These are phyloP conservation scores for Megaceryle torquata DNA, from an alignment of 2,113 vertebrate genomes.

Conservation along the genomic window DNA sequence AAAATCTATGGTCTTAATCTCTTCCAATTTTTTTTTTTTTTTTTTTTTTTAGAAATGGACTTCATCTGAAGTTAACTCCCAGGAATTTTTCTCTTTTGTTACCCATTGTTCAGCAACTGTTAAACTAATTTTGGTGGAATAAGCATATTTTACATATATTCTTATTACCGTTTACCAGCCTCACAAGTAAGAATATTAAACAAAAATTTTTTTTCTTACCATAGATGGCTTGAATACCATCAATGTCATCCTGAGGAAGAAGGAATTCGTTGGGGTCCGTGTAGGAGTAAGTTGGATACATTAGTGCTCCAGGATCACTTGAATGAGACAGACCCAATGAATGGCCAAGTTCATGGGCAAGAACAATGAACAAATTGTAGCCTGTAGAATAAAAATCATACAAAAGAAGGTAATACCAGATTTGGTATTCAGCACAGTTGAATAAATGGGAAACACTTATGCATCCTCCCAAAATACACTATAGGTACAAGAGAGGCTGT, in stretches of 20 bases:
- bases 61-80: not conserved
- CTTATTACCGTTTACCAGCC: not conserved
- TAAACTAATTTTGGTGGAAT: not conserved
- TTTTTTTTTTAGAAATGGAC: not conserved
- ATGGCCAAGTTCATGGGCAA: constrained; percentile 95
- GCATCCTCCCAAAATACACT: not conserved
- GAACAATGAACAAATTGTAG: constrained; percentile 86
- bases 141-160: not conserved
- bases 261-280: constrained; percentile 72
- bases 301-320: constrained; percentile 84
- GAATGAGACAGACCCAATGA: constrained; percentile 90
- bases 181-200: not conserved
- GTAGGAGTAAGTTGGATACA: constrained; percentile 86
- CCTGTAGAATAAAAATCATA: constrained; percentile 69
- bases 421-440: not conserved
- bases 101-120: not conserved
- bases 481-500: not conserved
- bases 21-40: not conserved
- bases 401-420: not conserved
- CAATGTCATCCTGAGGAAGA: constrained; percentile 86
- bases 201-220: constrained; percentile 71
- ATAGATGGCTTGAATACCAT: constrained; percentile 91
- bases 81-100: not conserved
- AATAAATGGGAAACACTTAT: not conserved
- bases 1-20: not conserved